Percentiles rank a stretch among this genome's conserved stretches.
Evolutionary conservation across 2,888 invertebrate species (phyloP).

Genomic region (Aphidoletes aphidimyza): DNA sequence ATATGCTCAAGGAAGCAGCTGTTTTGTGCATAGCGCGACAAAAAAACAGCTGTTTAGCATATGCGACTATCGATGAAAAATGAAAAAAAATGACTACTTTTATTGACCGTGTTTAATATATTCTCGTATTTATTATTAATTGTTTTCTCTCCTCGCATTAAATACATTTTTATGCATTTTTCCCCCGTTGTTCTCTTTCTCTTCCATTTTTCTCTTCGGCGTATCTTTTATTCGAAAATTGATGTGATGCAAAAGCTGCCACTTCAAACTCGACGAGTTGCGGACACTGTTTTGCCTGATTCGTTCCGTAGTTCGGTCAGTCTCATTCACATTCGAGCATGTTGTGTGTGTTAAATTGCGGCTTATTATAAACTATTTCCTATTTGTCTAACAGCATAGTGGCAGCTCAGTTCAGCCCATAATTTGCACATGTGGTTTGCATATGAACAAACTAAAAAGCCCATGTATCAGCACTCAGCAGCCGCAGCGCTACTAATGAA

Average conservation of each 20-base stretch:
- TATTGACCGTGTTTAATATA: neutral
- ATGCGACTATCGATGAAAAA: neutral
- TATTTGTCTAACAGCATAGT: neutral
- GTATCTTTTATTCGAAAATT: no score
- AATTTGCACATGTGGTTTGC: conserved; percentile 36
- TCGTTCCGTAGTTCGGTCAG: no score
- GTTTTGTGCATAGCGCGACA: neutral
- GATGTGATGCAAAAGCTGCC: no score
- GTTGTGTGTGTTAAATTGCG: no score
- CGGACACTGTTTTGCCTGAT: no score
- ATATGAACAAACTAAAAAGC: neutral
- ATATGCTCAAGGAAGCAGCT: conserved; percentile 43
- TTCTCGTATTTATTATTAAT: conserved; percentile 18
- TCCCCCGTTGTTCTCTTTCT: neutral
- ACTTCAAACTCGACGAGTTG: no score
- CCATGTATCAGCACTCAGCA: neutral
- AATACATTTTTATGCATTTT: neutral
- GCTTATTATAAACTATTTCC: conserved; percentile 44
- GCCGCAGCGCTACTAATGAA: neutral
- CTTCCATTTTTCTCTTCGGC: no score
- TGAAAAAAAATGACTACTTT: neutral
- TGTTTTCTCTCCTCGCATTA: neutral
- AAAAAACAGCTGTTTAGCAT: conserved; percentile 25
- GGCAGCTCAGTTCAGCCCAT: neutral
- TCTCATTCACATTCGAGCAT: no score